Percentiles rank a stretch among this genome's conserved stretches.
phyloP scores from a whole-genome alignment of 30 jellyfish, hydroid and myxozoan species.

The Nemopilema nomurai region DNA sequence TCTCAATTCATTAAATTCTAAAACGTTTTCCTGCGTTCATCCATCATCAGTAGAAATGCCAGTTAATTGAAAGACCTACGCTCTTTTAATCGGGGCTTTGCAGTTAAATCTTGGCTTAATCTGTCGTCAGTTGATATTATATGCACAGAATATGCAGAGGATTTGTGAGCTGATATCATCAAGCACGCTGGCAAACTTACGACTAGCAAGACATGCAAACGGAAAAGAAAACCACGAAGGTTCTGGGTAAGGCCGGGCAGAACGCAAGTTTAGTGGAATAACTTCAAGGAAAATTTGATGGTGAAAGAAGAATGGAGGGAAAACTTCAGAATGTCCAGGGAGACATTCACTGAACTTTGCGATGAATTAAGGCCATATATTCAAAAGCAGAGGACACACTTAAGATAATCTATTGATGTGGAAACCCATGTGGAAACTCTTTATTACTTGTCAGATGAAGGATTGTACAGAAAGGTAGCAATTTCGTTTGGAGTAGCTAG shows the following conservation, averaged over 20 bases:
- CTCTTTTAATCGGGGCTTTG: conserved; percentile 8
- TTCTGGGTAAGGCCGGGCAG: conserved; percentile 51
- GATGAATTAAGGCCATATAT: conserved; percentile 8
- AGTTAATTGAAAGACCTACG: neutral
- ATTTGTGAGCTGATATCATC: conserved; percentile 20
- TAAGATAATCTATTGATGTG: conserved; percentile 1
- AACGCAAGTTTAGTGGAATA: conserved; percentile 32
- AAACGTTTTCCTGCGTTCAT: neutral
- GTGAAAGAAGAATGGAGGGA: conserved; percentile 38
- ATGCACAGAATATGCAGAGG: conserved; percentile 5
- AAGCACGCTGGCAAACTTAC: conserved; percentile 20
- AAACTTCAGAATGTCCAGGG: conserved; percentile 28
- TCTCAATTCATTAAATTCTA: conserved; percentile 1
- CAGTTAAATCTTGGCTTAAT: conserved; percentile 28
- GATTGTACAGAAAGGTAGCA: conserved; percentile 44
- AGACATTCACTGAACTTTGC: conserved; percentile 5
- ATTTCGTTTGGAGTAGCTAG: too few relatives aligned
- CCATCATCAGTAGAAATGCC: conserved; percentile 9
- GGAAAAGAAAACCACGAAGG: conserved; percentile 26
- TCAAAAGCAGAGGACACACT: conserved; percentile 11
- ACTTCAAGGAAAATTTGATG: neutral
- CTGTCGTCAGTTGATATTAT: conserved; percentile 11
- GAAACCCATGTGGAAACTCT: too few relatives aligned
- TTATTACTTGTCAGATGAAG: conserved; percentile 61
- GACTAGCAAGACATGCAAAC: conserved; percentile 7